Evolutionary conservation across 2,888 invertebrate genomes (phyloP), one percentile per base, ranked within the genome.

Genomic region (Sarcophaga caerulescens): DNA sequence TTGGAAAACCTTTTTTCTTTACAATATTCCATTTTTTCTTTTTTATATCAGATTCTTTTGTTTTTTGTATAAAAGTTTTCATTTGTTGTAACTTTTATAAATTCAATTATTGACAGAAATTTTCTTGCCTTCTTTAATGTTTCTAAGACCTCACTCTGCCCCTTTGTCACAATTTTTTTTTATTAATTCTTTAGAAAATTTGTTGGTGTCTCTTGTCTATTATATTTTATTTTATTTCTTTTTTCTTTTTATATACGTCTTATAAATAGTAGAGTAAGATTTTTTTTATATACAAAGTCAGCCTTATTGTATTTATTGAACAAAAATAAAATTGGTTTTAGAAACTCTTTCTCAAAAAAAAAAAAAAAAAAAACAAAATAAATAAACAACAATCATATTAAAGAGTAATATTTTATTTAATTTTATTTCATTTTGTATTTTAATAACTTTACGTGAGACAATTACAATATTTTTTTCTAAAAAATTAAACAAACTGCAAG

Each of bases 231-330:
- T 76, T 14, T 52, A 52, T 66, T 62, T 66, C 19, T 52, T 78
- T 25, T 17, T 78, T 63, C 62, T 66, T 17, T 66, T 71, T 79
- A 77, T 62, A 73, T 75, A 80, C 17, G 47, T 84, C 71, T 85
- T 81, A 81, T 70, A 71, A 70, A 77, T 77, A 77, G 14, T 81
- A 79, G 74, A 81, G 66, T 78, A 70, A 79, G 68, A 81, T 57
- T 84, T 62, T 45, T 75, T 85, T 52, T 91, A 91, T 90, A 89
- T 91, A 91, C 91, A 91, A 91, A 91, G 90, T 91, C 91, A 91
- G 91, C 91, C 91, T 91, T 91, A 90, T 85, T 87, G 88, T 87
- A 81, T 79, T 62, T 80, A 65, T 68, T 47, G 35, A 65, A 25
- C n/a, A 17, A 70, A 75, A 14, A 35, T 35, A 8, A 35, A 35